A percentile compares a stretch with the other conserved stretches of the same genome.
These are phyloP conservation scores for Euplagia quadripunctaria DNA, from an alignment of 2,888 invertebrate species.

Conservation along the genomic window DNA sequence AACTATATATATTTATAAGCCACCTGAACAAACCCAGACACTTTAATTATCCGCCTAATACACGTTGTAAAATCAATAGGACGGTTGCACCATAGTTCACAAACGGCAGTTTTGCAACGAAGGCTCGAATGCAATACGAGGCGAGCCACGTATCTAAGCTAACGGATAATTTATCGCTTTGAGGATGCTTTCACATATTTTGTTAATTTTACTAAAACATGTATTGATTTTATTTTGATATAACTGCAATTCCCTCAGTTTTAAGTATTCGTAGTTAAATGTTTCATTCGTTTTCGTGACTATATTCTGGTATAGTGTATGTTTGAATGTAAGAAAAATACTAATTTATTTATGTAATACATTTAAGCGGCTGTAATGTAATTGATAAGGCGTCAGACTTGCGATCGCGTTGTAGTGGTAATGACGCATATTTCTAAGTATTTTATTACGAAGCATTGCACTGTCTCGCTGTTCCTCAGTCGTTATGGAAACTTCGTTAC, in stretches of 20 bases:
- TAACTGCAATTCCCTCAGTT: neutral
- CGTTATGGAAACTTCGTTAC: too few relatives aligned
- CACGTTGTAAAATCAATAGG: conserved; percentile 48
- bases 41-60: conserved; percentile 33
- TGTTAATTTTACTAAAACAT: neutral
- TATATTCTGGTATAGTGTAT: too few relatives aligned
- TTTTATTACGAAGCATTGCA: too few relatives aligned
- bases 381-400: too few relatives aligned
- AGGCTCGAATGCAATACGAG: conserved; percentile 37
- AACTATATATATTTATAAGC: conserved; percentile 24
- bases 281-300: too few relatives aligned
- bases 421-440: too few relatives aligned
- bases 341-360: too few relatives aligned
- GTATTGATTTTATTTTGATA: neutral
- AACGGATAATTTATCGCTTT: conserved; percentile 44
- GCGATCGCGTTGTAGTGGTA: too few relatives aligned
- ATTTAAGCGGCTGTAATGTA: too few relatives aligned
- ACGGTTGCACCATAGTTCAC: conserved; percentile 42
- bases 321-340: too few relatives aligned
- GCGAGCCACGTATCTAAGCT: conserved; percentile 34
- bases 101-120: conserved; percentile 44
- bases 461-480: too few relatives aligned
- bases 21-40: conserved; percentile 36
- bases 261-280: too few relatives aligned
- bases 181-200: neutral